Evolutionary conservation across 2,113 vertebrate species (phyloP).

Genomic region (Anolis carolinensis): DNA sequence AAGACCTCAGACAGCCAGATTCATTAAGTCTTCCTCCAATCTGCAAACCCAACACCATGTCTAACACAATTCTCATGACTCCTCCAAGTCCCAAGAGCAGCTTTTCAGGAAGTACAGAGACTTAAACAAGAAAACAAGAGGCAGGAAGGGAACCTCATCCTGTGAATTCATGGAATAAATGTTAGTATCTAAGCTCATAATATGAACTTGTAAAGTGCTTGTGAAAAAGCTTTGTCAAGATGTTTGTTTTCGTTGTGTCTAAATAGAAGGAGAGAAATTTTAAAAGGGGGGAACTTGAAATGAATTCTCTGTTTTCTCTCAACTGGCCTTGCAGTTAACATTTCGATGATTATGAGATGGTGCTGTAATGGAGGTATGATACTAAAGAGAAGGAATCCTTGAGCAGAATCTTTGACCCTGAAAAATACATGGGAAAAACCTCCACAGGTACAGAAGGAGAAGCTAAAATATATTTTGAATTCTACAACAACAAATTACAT

Average conservation of each 20-base stretch:
- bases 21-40: too few relatives aligned
- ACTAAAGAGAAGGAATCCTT: not conserved
- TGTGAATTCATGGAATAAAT: not conserved
- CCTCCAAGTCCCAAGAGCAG: not conserved
- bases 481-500: not conserved
- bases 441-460: not conserved
- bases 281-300: not conserved
- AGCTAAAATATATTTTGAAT: not conserved
- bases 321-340: not conserved
- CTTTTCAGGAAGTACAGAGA: not conserved
- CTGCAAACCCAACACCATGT: not conserved
- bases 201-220: not conserved
- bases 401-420: slow-evolving; percentile 8
- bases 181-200: not conserved
- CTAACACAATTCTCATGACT: not conserved
- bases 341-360: not conserved
- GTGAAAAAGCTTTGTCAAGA: not conserved
- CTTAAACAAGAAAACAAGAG: not conserved
- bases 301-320: not conserved
- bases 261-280: not conserved
- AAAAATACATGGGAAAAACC: not conserved
- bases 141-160: not conserved
- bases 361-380: not conserved
- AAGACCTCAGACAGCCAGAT: too few relatives aligned
- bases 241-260: not conserved